Conservation (phyloP, 1,140 invertebrate genomes). For the Aporrectodea caliginosa region DNA sequence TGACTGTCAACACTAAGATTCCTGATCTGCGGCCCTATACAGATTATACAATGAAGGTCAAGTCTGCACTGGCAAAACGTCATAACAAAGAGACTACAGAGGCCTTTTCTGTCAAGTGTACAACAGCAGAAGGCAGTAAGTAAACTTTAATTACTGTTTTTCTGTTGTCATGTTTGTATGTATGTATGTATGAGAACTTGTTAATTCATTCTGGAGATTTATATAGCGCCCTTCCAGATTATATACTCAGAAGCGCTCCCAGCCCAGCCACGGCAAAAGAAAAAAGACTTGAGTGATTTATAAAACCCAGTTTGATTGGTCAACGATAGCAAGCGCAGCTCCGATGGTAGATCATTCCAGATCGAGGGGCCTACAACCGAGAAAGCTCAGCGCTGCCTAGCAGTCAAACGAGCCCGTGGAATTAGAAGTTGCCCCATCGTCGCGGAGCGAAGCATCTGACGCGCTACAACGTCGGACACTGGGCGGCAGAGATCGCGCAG, state of each 20-base stretch:
- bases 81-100: neutral
- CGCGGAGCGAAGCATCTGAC: too few relatives aligned
- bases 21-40: neutral
- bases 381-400: too few relatives aligned
- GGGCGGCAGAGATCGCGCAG: too few relatives aligned
- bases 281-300: neutral
- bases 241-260: neutral
- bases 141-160: neutral
- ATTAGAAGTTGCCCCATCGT: too few relatives aligned
- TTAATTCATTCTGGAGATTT: neutral
- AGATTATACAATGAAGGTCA: neutral
- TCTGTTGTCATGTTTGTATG: neutral
- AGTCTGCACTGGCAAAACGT: neutral
- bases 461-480: too few relatives aligned
- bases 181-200: neutral
- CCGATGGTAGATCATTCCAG: too few relatives aligned
- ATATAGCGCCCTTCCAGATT: neutral
- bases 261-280: too few relatives aligned
- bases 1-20: neutral
- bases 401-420: too few relatives aligned
- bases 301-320: neutral
- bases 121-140: neutral
- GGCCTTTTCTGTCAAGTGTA: neutral
- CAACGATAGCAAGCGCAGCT: too few relatives aligned
- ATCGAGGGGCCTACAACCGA: too few relatives aligned